Evolutionary conservation across 35 echinoderm and acorn worm species (phyloP).

Genomic region (Hemicentrotus pulcherrimus): DNA sequence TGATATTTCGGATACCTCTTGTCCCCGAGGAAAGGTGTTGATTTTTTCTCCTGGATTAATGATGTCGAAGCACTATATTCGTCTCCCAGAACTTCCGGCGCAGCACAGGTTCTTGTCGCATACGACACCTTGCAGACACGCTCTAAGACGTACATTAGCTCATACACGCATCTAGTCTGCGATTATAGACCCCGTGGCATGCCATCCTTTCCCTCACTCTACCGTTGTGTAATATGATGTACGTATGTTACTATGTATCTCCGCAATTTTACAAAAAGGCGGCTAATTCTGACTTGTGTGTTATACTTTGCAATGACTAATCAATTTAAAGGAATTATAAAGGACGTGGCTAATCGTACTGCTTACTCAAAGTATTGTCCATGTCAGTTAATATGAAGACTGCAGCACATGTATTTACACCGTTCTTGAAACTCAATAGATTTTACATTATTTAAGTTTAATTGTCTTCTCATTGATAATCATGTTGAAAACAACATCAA

Average conservation of each 20-base stretch:
- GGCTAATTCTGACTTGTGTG: not conserved
- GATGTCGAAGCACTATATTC: not conserved
- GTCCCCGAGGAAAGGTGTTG: not conserved
- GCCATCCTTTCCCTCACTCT: not conserved
- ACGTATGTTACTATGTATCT: too few relatives aligned
- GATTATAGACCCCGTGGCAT: not conserved
- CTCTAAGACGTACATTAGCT: not conserved
- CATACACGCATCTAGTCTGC: not conserved
- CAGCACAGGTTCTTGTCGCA: not conserved
- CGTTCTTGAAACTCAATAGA: too few relatives aligned
- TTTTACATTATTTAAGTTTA: too few relatives aligned
- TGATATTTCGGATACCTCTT: not conserved
- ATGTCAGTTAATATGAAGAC: too few relatives aligned
- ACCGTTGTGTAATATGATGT: too few relatives aligned
- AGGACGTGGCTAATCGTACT: too few relatives aligned
- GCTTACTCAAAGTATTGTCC: too few relatives aligned
- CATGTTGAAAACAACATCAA: too few relatives aligned
- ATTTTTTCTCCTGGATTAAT: not conserved
- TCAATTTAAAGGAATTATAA: too few relatives aligned
- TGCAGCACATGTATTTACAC: too few relatives aligned
- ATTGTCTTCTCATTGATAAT: too few relatives aligned
- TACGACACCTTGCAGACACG: not conserved
- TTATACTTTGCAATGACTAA: too few relatives aligned
- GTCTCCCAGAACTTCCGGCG: not conserved
- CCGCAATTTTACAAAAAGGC: not conserved